These are phyloP conservation scores for Lutjanus erythropterus DNA, from an alignment of 2,113 vertebrate species.

Conservation along the genomic window DNA sequence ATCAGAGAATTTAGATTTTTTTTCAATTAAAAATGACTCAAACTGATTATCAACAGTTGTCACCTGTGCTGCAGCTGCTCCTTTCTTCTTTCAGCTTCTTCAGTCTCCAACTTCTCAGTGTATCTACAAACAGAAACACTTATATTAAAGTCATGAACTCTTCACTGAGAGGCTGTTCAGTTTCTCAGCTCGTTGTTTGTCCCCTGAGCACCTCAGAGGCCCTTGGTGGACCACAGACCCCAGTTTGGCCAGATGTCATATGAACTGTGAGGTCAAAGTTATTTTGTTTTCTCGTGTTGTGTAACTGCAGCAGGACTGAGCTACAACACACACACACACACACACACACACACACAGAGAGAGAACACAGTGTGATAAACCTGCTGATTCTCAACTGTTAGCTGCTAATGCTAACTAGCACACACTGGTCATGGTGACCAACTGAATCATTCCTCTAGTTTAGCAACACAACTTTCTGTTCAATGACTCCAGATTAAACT, in stretches of 20 bases:
- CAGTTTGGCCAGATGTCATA: too few species aligned
- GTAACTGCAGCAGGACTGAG: neutral
- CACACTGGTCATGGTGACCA: too few species aligned
- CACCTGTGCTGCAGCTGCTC: slow-evolving; percentile 94
- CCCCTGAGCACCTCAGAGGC: neutral
- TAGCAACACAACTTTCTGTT: neutral
- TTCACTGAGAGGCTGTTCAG: neutral
- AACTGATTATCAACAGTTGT: too few species aligned
- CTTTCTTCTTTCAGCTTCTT: slow-evolving; percentile 90
- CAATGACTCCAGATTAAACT: neutral
- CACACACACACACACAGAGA: too few species aligned
- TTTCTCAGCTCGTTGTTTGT: too few species aligned
- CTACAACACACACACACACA: neutral
- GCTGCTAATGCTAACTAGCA: slow-evolving; percentile 29
- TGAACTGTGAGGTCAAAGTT: neutral
- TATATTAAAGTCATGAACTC: too few species aligned
- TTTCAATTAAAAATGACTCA: too few species aligned
- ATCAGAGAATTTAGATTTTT: too few species aligned
- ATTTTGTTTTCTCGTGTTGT: slow-evolving; percentile 19
- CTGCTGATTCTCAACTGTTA: neutral
- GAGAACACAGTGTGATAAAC: too few species aligned
- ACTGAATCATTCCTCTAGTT: too few species aligned
- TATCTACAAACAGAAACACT: slow-evolving; percentile 82
- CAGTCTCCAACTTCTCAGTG: slow-evolving; percentile 91
- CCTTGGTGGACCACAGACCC: neutral